Base-by-base conservation (phyloP, 2,888 invertebrate genomes). In the Apodemia mormo region DNA sequence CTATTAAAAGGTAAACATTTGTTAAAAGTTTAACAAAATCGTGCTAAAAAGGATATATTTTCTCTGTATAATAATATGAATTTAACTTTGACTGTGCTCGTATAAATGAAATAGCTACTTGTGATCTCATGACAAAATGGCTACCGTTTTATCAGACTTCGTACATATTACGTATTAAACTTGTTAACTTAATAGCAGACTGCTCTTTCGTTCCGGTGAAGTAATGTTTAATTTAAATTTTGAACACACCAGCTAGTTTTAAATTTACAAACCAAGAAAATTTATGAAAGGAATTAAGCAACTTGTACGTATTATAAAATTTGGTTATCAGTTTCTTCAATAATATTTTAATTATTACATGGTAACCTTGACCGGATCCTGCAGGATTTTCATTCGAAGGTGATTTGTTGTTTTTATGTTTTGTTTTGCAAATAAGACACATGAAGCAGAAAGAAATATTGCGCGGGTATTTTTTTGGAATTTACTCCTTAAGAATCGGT, bases 221-320 rank as follows among this genome's bases (percentile, higher is more conserved):
- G 52, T 71, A 67, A 54, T 67, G 54, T 65, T 71, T 69, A 71
- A 71, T 71, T 68, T 69, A 71, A 71, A 71, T 71, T 71, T 71
- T 64, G 66, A 5, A 49, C 14, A 14, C 14, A 49, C 49, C 14
- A 49, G 49, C 49, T 49, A 49, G 49, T 9, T 5, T 49, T 49
- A 49, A 49, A 49, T 14, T 49, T 5, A 14, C 49, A 5, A 49
- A 49, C 49, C 1, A 49, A 6, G 49, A 5, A 49, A n/a, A 49
- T 49, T 49, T n/a, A 49, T 14, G 37, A 37, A 37, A 37, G 37
- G 4, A 37, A 37, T 37, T 37, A 33, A 33, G 33, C 4, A 33
- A 33, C 33, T 33, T 33, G 33, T 33, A 33, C 2, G 0, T 33
- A 5, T 5, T 33, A 2, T 33, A 5, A 2, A 33, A 4, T 33